Conservation (phyloP, 2,888 invertebrate genomes). For the Cosmorhoe ocellata region DNA sequence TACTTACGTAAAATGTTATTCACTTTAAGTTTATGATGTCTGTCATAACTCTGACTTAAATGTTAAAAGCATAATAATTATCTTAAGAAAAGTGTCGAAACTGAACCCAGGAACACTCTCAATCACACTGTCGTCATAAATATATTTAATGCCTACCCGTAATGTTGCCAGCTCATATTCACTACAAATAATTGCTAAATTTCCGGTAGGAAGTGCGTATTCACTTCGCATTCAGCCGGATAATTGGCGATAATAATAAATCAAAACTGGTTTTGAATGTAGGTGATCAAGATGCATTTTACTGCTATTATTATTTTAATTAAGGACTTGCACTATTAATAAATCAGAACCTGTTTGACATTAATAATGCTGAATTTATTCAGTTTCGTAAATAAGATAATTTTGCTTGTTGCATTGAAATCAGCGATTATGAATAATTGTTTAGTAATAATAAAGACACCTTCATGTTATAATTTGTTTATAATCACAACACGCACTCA, state of each 20-base stretch:
- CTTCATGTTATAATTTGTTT: too few relatives aligned
- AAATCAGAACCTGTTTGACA: constrained; percentile 18
- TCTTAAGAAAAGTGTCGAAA: constrained; percentile 3
- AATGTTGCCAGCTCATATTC: neutral
- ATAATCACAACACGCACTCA: too few relatives aligned
- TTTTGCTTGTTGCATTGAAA: neutral
- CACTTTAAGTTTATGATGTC: neutral
- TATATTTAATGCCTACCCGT: constrained; percentile 1
- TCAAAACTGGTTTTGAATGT: constrained; percentile 22
- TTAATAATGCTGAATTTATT: constrained; percentile 16
- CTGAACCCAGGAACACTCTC: constrained; percentile 4
- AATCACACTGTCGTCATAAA: constrained; percentile 12
- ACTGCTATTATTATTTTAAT: constrained; percentile 21
- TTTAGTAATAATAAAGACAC: too few relatives aligned
- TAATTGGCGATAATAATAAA: neutral
- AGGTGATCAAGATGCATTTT: constrained; percentile 25
- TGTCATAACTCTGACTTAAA: neutral
- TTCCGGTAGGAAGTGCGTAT: constrained; percentile 39
- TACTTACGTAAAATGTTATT: too few relatives aligned
- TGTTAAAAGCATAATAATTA: neutral
- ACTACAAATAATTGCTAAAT: constrained; percentile 14
- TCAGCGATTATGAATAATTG: too few relatives aligned
- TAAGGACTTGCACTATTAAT: constrained; percentile 15
- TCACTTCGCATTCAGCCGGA: constrained; percentile 1
- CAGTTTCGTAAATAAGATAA: constrained; percentile 7